Conservation (phyloP, 2,888 invertebrate species). For the Dioctria rufipes region DNA sequence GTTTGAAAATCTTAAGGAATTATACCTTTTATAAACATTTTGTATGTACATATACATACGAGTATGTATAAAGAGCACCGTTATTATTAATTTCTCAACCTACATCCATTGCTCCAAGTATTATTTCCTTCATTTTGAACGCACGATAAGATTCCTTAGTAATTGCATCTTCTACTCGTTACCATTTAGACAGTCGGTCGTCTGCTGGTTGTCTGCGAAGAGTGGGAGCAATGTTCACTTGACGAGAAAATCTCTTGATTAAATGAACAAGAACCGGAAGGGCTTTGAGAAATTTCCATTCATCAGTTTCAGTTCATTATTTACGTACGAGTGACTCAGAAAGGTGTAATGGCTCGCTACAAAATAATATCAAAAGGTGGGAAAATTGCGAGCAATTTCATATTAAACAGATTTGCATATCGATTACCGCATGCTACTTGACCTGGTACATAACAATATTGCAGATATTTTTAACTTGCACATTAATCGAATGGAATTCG, state of each 20-base stretch:
- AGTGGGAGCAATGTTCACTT: conserved; percentile 46
- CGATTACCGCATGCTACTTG: not conserved
- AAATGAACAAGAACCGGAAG: conserved; percentile 44
- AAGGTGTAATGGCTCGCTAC: not conserved
- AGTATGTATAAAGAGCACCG: not conserved
- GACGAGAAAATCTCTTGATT: conserved; percentile 35
- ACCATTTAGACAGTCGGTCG: not conserved
- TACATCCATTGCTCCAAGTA: conserved; percentile 41
- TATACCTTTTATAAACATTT: conserved; percentile 5
- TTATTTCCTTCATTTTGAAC: conserved; percentile 35
- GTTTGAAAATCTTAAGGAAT: not conserved
- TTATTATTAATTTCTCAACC: conserved; percentile 28
- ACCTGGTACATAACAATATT: not conserved
- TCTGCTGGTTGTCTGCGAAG: conserved; percentile 37
- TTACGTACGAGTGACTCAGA: not conserved
- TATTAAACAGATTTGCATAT: not conserved
- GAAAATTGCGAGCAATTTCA: not conserved
- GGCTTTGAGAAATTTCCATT: conserved; percentile 32
- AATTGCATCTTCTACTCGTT: conserved; percentile 33
- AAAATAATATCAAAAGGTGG: no score
- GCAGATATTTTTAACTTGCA: not conserved
- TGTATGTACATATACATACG: not conserved
- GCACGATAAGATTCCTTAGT: conserved; percentile 36
- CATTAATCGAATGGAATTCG: not conserved
- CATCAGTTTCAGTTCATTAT: conserved; percentile 4